These are phyloP conservation scores for Stomatorhinus walkeri DNA, from an alignment of 2,797 vertebrate species.

Conservation along the genomic window DNA sequence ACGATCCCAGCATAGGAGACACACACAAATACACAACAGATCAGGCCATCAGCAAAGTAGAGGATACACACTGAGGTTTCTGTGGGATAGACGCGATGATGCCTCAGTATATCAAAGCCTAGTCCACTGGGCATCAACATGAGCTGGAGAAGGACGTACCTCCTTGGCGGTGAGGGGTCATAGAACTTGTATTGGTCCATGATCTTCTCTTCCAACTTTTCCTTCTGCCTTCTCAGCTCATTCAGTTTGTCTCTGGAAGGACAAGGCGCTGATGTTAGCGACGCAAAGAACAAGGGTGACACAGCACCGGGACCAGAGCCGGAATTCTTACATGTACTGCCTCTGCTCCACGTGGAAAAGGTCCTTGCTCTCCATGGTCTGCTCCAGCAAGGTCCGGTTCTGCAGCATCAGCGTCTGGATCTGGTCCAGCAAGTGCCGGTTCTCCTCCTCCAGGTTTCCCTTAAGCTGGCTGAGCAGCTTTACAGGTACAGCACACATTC, in stretches of 20 bases:
- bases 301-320: not conserved
- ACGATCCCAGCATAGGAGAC: not conserved
- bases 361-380: conserved; percentile 98
- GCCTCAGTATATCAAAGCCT: not conserved
- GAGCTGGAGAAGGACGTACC: conserved; percentile 53
- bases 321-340: conserved; percentile 80
- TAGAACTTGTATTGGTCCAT: conserved; percentile 99
- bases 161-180: conserved; percentile 91
- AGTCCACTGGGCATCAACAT: not conserved
- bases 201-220: conserved; percentile 98
- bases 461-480: conserved; percentile 95
- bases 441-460: conserved; percentile 97
- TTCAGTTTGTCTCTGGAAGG: conserved; percentile 84
- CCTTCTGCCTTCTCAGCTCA: conserved; percentile 91
- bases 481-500: not conserved
- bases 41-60: not conserved
- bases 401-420: conserved; percentile 96
- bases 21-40: not conserved
- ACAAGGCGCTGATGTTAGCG: not conserved
- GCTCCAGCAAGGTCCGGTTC: conserved; percentile 87
- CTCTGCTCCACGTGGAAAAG: conserved; percentile 95
- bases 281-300: not conserved
- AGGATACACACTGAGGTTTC: not conserved
- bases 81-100: not conserved
- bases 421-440: conserved; percentile 92